Evolutionary conservation across 2,113 vertebrate species (phyloP), one percentile per base, ranked within the genome.

Genomic region (Ranitomeya variabilis): DNA sequence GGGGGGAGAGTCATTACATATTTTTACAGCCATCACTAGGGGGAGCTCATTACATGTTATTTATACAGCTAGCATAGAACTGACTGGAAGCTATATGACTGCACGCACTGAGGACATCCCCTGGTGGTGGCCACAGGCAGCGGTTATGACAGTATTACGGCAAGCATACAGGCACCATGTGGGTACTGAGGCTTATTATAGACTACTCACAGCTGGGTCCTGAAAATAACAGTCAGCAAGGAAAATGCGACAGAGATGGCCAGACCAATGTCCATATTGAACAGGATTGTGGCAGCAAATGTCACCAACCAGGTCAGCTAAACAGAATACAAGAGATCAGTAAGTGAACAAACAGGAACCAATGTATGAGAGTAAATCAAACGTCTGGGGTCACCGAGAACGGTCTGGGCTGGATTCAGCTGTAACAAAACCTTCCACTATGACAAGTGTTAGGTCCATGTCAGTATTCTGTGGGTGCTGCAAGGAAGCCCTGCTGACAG

Each of bases 231-330:
- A 0, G 96, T 97, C 90, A 98, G 93, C 90, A 99, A 91, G 23
- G 96, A 94, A 62, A 99, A 99, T 26, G 59, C 95, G 11, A 99
- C 94, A 0, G 97, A 91, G 11, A 90, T 96, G 0, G 89, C 96
- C 64, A 99, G 93, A 55, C 98, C 98, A 0, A 99, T 62, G 92
- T 98, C 98, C 91, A 98, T 92, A 91, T 98, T 98, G 14, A 99
- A 91, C 26, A 97, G 12, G 60, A 98, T 11, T 0, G 97, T 98
- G 86, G 97, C 92, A 86, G 97, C 85, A 5, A 99, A 95, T 11
- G 98, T 99, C 90, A 94, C 95, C 21, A 97, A 23, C 97, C 98
- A 99, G 90, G 98, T 90, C 18, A 96, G 1, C 97, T 97, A 89
- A 89, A 60, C 57, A 85, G 78, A 67, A 54, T 86, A 83, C 69